Evolutionary conservation across 2,888 invertebrate genomes (phyloP), one percentile per base, ranked within the genome.

Genomic region (Apocheima hispidaria): DNA sequence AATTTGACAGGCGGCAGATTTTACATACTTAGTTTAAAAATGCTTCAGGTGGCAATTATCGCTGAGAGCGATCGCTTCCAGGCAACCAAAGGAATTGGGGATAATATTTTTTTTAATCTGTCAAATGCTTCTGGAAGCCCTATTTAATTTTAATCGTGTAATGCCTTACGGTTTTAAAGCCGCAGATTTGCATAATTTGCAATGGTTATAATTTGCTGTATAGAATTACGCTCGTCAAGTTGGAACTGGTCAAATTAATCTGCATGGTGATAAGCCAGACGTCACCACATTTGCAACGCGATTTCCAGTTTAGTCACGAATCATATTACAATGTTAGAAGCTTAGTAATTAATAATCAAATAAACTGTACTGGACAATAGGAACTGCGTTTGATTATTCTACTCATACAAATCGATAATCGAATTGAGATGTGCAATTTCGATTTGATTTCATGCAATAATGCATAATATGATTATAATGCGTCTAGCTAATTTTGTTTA

Each of bases 201-300:
- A 33, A 33, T 33, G n/a, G 33, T n/a, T n/a, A n/a, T 33, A 33
- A 5, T n/a, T n/a, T 9, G 35, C 14, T 35, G 35, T 35, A n/a
- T 35, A 14, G 18, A 7, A 18, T 18, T 9, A 9, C 18, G 36
- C 18, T 36, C 23, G 18, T n/a, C 16, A 35, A 36, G 30, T 43
- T 58, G 58, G 38, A 51, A 30, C 38, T 44, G 44, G 33, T 21
- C 16, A 18, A 43, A 43, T 50, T 12, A 43, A 43, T 44, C 28
- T 50, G 20, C 12, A 38, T 20, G 14, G 18, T 20, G 43, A 50
- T 26, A 48, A 41, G 4, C n/a, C 33, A 33, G 12, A 5, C 28
- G 21, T 33, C 40, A 48, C 21, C 40, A 44, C 26, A 23, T 44
- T 44, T 7, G 43, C 43, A 26, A 2, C 16, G 14, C 16, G 9